phyloP scores from a whole-genome alignment of 2,888 invertebrate species.

The Diarsia rubi region DNA sequence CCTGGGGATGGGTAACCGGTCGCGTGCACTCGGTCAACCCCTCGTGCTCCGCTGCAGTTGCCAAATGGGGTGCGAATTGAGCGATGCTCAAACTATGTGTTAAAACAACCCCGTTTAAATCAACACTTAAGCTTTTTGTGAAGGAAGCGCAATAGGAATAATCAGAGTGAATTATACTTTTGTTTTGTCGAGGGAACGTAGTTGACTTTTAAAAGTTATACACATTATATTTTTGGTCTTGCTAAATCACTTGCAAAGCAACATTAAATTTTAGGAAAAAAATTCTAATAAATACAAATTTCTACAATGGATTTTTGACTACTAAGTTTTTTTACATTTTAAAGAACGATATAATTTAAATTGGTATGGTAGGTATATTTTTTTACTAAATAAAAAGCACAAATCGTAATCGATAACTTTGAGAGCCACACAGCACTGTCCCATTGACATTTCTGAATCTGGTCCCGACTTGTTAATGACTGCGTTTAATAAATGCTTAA shows the following conservation, averaged over 20 bases:
- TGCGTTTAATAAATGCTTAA: conserved; percentile 89
- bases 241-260: neutral
- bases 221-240: neutral
- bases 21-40: conserved; percentile 76
- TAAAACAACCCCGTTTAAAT: neutral
- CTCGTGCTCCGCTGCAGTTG: conserved; percentile 65
- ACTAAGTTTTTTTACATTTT: neutral
- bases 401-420: conserved; percentile 71
- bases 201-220: neutral
- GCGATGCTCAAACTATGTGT: conserved; percentile 70
- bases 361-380: neutral
- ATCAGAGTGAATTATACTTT: neutral
- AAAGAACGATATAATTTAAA: neutral
- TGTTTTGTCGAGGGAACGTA: neutral
- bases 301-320: neutral
- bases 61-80: conserved; percentile 60
- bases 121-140: neutral
- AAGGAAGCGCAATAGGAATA: neutral
- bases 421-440: conserved; percentile 69
- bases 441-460: conserved; percentile 77
- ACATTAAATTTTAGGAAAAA: too few relatives aligned
- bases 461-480: conserved; percentile 88
- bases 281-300: neutral
- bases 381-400: neutral
- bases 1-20: conserved; percentile 58